These are phyloP conservation scores for Proterorhinus semilunaris DNA, from an alignment of 2,113 vertebrate species.

Conservation along the genomic window DNA sequence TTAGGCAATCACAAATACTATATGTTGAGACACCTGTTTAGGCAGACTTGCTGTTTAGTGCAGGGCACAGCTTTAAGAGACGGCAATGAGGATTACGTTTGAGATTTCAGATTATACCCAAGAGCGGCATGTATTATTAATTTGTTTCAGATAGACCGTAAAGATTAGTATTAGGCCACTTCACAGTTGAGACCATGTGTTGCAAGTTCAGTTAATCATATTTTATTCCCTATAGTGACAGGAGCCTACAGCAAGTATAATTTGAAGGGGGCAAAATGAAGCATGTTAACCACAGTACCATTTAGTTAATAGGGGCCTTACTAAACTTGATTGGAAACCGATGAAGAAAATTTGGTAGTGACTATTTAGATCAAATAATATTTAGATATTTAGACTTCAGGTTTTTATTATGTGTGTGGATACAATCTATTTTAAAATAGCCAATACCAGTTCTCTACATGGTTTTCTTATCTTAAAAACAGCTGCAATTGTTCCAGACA, in stretches of 20 bases:
- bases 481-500: too few species aligned
- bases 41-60: not conserved
- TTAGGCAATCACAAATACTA: not conserved
- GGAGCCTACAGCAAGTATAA: not conserved
- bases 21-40: not conserved
- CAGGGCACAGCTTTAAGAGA: constrained; percentile 17
- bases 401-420: too few species aligned
- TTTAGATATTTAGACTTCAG: too few species aligned
- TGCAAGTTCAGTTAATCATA: constrained; percentile 26
- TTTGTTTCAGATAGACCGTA: not conserved
- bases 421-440: too few species aligned
- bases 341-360: too few species aligned
- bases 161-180: constrained; percentile 23
- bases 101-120: not conserved
- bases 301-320: too few species aligned
- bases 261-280: not conserved
- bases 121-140: not conserved
- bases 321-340: too few species aligned
- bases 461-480: too few species aligned
- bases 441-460: too few species aligned
- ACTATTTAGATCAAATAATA: too few species aligned
- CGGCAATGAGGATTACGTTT: constrained; percentile 22
- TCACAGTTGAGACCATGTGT: constrained; percentile 27
- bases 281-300: not conserved
- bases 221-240: not conserved